A percentile compares a stretch with the other conserved stretches of the same genome.
Evolutionary conservation across 2,797 vertebrate genomes (phyloP).

Genomic region (Phrynocephalus vlangalii): DNA sequence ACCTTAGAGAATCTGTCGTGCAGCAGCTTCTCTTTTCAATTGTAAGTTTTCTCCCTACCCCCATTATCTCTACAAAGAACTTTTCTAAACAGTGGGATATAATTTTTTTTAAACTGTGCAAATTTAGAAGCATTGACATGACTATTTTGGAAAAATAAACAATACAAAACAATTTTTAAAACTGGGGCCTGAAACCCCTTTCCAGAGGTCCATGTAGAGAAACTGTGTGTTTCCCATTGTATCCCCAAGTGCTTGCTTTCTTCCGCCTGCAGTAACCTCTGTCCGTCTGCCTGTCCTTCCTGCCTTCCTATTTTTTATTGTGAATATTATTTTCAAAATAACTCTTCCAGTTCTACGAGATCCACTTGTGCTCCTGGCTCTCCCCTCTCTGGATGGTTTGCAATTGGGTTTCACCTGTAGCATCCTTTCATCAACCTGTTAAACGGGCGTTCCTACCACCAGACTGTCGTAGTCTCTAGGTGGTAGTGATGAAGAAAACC

Average conservation of each 20-base stretch:
- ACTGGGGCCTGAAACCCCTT: too few relatives aligned
- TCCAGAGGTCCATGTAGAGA: too few relatives aligned
- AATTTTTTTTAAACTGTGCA: too few relatives aligned
- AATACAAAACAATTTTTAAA: too few relatives aligned
- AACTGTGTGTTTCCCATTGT: too few relatives aligned
- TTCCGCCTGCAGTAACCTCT: too few relatives aligned
- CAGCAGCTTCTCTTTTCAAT: neutral
- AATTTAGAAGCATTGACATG: too few relatives aligned
- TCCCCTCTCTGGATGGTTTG: neutral
- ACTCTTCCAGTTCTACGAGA: neutral
- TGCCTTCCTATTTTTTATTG: neutral
- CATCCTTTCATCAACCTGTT: neutral
- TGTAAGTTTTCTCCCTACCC: neutral
- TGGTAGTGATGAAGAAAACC: neutral
- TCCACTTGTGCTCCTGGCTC: neutral
- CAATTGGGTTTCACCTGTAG: neutral
- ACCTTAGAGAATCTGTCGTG: neutral
- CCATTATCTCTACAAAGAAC: too few relatives aligned
- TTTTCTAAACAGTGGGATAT: too few relatives aligned
- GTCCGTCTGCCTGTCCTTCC: neutral
- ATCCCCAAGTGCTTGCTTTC: too few relatives aligned
- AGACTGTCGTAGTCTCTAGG: neutral
- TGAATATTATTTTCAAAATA: neutral
- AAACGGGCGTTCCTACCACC: neutral
- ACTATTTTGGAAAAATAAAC: too few relatives aligned